Conservation (phyloP, 2,888 invertebrate genomes). For the Odontomyia ornata region DNA sequence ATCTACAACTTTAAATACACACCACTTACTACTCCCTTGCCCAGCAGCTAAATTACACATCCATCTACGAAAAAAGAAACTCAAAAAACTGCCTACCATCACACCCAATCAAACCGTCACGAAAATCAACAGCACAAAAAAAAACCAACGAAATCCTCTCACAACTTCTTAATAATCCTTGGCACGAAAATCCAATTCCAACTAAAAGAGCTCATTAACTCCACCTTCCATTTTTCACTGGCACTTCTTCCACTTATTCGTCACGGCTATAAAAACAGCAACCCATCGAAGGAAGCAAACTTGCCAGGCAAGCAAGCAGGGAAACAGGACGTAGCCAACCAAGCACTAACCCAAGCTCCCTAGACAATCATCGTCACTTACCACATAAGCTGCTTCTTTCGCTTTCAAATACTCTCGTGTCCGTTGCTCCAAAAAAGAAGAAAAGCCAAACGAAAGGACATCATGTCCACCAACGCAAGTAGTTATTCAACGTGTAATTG, state of each 20-base stretch:
- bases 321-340: too few relatives aligned
- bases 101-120: neutral
- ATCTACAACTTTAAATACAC: too few relatives aligned
- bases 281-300: conserved; percentile 25
- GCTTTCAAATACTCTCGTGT: neutral
- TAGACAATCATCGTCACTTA: conserved; percentile 46
- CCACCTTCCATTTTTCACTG: conserved; percentile 2
- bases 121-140: neutral
- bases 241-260: conserved; percentile 9
- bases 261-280: conserved; percentile 35
- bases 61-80: too few relatives aligned
- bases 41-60: too few relatives aligned
- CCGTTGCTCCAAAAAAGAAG: neutral
- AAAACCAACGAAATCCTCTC: neutral
- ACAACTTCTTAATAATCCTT: conserved; percentile 40
- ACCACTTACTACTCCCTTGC: too few relatives aligned
- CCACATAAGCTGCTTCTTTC: conserved; percentile 40
- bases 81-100: too few relatives aligned
- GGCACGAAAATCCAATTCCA: conserved; percentile 41
- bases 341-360: neutral
- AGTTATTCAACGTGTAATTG: neutral
- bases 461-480: neutral
- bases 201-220: conserved; percentile 41
- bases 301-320: too few relatives aligned
- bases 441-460: neutral